Evolutionary conservation across 2,113 vertebrate genomes (phyloP), one percentile per base, ranked within the genome.

Genomic region (Urocitellus parryii): DNA sequence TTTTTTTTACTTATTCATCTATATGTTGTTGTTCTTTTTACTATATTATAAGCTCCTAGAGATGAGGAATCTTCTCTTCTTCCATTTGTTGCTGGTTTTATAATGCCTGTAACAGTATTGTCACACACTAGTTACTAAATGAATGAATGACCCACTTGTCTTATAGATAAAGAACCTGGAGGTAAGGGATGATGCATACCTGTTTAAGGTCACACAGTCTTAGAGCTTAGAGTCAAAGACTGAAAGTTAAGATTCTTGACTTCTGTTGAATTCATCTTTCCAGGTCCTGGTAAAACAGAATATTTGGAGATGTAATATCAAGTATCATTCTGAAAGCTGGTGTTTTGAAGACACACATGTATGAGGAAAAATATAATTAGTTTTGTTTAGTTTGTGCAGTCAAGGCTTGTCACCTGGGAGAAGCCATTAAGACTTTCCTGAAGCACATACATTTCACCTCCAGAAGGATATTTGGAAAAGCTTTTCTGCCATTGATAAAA

Each of bases 401-500:
- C 42, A 27, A 48, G 4, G 7, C 27, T 78, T 48, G 27, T 11
- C 27, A 42, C 51, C 48, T 65, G 20, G 22, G 53, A 65, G 48
- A n/a, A 58, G 2, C 29, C 61, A 22, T 39, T 12, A 42, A 77
- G 42, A 74, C 45, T 29, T 45, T 86, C 88, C 85, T 42, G 80
- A 91, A 34, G n/a, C 58, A 32, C 16, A 8, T 77, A 95, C 84
- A 95, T 85, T 24, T 88, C 87, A 97, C 58, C 94, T 95, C 65
- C 24, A 92, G 61, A 81, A 97, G 82, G 8, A 61, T 39, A 86
- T 82, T 7, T 92, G 81, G 96, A 95, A 95, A 98, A 82, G 74
- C 73, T 98, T 94, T 95, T 91, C 93, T 95, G 97, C 97, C 90
- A 96, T 90, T 32, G 81, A 67, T n/a, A 45, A 45, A 89, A 94